phyloP scores from a whole-genome alignment of 2,113 vertebrate genomes.

The Oxyura jamaicensis region DNA sequence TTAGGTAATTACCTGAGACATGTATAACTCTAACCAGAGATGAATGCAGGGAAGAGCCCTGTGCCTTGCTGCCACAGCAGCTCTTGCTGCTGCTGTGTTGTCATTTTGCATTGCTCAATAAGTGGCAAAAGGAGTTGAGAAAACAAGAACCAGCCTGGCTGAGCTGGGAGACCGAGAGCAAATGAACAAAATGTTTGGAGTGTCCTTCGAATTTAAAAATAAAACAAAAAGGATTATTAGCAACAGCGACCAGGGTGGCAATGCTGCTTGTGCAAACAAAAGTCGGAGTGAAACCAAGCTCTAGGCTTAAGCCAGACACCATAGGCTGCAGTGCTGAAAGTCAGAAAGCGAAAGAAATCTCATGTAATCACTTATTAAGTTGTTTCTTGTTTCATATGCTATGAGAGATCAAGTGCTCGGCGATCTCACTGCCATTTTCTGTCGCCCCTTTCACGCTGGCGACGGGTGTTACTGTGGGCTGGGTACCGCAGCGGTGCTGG shows the following conservation, averaged over 20 bases:
- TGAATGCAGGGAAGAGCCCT: neutral
- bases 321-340: conserved; percentile 70
- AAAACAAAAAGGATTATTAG: conserved; percentile 66
- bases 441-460: neutral
- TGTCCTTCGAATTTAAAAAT: conserved; percentile 68
- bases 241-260: conserved; percentile 44
- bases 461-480: neutral
- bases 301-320: conserved; percentile 67
- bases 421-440: conserved; percentile 31
- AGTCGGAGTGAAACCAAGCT: conserved; percentile 72
- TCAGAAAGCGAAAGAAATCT: conserved; percentile 74
- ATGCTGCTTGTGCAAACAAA: conserved; percentile 81
- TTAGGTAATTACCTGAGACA: conserved; percentile 43
- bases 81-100: neutral
- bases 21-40: conserved; percentile 68
- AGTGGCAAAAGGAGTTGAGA: conserved; percentile 25
- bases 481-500: neutral
- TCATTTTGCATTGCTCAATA: conserved; percentile 34
- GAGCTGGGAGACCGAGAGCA: neutral
- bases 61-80: rapidly evolving
- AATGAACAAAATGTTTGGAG: conserved; percentile 17
- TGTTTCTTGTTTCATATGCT: conserved; percentile 66
- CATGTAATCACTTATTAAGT: conserved; percentile 67
- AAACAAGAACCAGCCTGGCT: conserved; percentile 29
- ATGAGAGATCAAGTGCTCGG: conserved; percentile 38